phyloP scores from a whole-genome alignment of 2,113 vertebrate species.

The Chaetodon auriga region DNA sequence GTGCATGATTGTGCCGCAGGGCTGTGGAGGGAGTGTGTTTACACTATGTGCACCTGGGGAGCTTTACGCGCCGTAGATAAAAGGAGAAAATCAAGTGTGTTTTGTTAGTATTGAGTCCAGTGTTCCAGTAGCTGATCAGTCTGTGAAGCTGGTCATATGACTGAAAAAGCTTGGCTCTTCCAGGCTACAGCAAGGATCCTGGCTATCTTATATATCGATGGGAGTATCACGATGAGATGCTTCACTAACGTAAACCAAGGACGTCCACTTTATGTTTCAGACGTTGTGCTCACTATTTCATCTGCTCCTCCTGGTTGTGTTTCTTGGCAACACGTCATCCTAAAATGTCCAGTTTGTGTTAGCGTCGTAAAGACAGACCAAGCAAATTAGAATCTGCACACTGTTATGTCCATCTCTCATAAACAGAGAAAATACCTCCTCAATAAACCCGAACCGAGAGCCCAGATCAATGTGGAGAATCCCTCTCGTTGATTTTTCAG shows the following conservation, averaged over 20 bases:
- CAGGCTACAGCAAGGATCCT: not conserved
- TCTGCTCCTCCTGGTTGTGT: not conserved
- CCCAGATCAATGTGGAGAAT: no score
- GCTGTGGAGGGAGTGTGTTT: conserved; percentile 11
- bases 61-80: conserved; percentile 21
- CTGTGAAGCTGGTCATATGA: not conserved
- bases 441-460: not conserved
- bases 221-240: not conserved
- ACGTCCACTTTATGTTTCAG: not conserved
- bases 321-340: not conserved
- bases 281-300: not conserved
- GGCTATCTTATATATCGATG: not conserved
- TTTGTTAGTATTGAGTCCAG: conserved; percentile 13
- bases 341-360: not conserved
- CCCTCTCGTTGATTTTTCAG: not conserved
- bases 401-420: not conserved
- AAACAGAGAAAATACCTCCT: not conserved
- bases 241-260: not conserved
- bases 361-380: not conserved
- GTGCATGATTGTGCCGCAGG: conserved; percentile 50
- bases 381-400: not conserved
- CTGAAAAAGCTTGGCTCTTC: not conserved
- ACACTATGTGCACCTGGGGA: conserved; percentile 32
- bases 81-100: conserved; percentile 34
- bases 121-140: not conserved